Conservation (phyloP, 2,888 invertebrate genomes). For the Cosmorhoe ocellata region DNA sequence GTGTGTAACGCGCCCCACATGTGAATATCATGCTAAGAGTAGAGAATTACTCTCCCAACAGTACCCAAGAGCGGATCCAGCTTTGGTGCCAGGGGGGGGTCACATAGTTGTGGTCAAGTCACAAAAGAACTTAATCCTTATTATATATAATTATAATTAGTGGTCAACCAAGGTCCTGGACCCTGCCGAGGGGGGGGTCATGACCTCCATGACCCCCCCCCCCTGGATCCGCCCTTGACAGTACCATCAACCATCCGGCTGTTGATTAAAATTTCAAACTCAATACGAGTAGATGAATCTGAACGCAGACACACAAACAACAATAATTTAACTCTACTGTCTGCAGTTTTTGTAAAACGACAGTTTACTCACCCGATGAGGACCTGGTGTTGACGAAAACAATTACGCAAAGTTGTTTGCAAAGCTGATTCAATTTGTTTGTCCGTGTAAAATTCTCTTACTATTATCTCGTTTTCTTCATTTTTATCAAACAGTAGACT, state of each 20-base stretch:
- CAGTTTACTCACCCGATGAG: conserved; percentile 59
- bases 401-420: conserved; percentile 54
- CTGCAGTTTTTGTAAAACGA: conserved; percentile 21
- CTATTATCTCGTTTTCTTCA: conserved; percentile 49
- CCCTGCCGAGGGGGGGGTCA: no score
- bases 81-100: no score
- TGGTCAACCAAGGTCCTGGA: no score
- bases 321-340: conserved; percentile 25
- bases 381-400: conserved; percentile 70
- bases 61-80: no score
- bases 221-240: no score
- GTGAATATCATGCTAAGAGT: conserved; percentile 4
- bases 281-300: conserved; percentile 30
- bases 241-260: conserved; percentile 16
- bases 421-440: conserved; percentile 60
- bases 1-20: conserved; percentile 11
- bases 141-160: no score
- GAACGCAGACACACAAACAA: conserved; percentile 36
- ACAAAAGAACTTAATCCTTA: no score
- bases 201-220: no score
- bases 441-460: conserved; percentile 47
- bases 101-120: no score
- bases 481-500: conserved; percentile 17
- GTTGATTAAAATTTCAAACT: conserved; percentile 43
- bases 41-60: conserved; percentile 7